A percentile compares a stretch with the other conserved stretches of the same genome.
These are phyloP conservation scores for Solea senegalensis DNA, from an alignment of 2,113 vertebrate species.

Conservation along the genomic window DNA sequence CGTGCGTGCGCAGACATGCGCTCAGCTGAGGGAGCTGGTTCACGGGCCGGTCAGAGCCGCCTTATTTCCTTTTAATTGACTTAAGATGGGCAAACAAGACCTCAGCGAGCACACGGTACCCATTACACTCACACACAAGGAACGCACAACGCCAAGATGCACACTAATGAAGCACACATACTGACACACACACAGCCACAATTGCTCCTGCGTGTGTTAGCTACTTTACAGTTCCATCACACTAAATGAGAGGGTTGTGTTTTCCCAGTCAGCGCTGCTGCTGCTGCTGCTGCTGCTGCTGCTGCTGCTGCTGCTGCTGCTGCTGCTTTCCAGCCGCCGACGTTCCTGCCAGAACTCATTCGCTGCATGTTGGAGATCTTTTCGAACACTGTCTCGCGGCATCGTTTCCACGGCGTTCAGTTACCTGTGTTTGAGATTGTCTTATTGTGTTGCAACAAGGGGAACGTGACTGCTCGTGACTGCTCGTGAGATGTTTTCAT, in stretches of 20 bases:
- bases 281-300: constrained; percentile 41
- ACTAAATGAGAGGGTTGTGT: constrained; percentile 50
- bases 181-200: constrained; percentile 44
- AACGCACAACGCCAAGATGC: constrained; percentile 49
- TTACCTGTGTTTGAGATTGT: background rate
- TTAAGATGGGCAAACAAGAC: constrained; percentile 98
- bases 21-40: constrained; percentile 92
- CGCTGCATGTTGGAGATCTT: background rate
- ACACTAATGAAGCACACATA: constrained; percentile 63
- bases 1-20: constrained; percentile 82
- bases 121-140: constrained; percentile 74
- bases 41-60: constrained; percentile 92
- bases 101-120: constrained; percentile 83
- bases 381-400: constrained; percentile 18
- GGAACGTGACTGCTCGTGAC: background rate
- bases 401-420: background rate
- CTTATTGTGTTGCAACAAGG: background rate
- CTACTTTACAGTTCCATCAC: constrained; percentile 60
- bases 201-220: constrained; percentile 62
- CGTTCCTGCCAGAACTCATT: constrained; percentile 32
- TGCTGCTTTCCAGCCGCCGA: constrained; percentile 36
- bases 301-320: constrained; percentile 21
- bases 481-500: too few species aligned
- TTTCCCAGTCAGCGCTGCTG: constrained; percentile 46
- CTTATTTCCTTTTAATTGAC: constrained; percentile 98